Conservation (phyloP, 2,888 invertebrate genomes). For the Apoderus coryli region DNA sequence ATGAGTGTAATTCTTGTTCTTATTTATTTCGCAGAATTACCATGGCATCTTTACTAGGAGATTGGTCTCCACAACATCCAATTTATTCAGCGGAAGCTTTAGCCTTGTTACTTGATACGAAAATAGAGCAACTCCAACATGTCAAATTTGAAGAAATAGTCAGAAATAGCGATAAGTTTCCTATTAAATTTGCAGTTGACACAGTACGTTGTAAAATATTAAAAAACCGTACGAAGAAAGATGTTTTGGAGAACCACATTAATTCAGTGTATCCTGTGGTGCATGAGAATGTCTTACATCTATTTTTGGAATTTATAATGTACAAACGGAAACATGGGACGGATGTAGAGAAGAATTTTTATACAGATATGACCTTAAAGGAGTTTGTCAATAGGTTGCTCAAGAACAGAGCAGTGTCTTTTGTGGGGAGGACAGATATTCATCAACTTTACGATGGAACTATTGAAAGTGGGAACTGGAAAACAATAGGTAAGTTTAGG, state of each 20-base stretch:
- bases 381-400: constrained; percentile 42
- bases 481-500: constrained; percentile 37
- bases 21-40: no score
- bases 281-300: constrained; percentile 46
- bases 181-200: constrained; percentile 30
- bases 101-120: neutral
- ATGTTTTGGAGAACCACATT: constrained; percentile 30
- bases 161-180: constrained; percentile 29
- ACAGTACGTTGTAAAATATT: constrained; percentile 25
- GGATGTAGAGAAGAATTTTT: constrained; percentile 30
- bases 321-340: constrained; percentile 36
- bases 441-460: constrained; percentile 38
- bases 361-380: constrained; percentile 41
- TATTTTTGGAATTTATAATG: constrained; percentile 49
- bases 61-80: constrained; percentile 1
- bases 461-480: constrained; percentile 40
- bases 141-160: constrained; percentile 22
- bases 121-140: neutral
- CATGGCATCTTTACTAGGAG: constrained; percentile 2
- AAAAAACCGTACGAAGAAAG: constrained; percentile 13
- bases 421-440: constrained; percentile 34
- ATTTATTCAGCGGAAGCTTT: neutral
- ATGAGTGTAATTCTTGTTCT: no score
- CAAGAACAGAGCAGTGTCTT: constrained; percentile 39
- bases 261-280: constrained; percentile 51